Evolutionary conservation across 2,113 vertebrate genomes (phyloP).

Genomic region (Indicator indicator): DNA sequence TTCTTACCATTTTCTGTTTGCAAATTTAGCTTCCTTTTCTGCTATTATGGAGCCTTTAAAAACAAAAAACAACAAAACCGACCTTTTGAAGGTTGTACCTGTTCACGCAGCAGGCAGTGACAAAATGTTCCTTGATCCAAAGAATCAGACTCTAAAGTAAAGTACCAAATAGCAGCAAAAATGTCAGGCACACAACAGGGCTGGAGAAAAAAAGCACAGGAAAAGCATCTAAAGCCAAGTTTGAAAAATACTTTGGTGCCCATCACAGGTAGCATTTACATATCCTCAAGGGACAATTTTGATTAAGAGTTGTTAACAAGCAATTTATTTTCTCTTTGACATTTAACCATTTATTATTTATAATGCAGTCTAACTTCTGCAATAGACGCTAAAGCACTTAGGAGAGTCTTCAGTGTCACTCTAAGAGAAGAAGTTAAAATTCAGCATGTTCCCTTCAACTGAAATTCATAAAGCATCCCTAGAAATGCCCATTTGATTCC

Average conservation of each 20-base stretch:
- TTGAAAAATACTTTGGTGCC: background rate
- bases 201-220: background rate
- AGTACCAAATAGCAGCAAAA: background rate
- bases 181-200: background rate
- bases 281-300: background rate
- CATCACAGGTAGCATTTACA: background rate
- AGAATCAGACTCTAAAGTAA: background rate
- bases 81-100: background rate
- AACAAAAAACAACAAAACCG: background rate
- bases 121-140: background rate
- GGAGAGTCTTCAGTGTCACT: background rate
- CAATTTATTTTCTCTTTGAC: background rate
- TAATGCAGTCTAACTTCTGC: background rate
- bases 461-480: background rate
- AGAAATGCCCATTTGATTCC: background rate
- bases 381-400: background rate
- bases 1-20: background rate
- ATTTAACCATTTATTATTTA: background rate
- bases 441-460: background rate
- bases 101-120: background rate
- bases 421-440: background rate
- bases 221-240: background rate
- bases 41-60: background rate
- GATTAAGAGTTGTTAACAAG: background rate
- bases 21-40: background rate